These are phyloP conservation scores for Arrhamphus sclerolepis DNA, from an alignment of 2,797 vertebrate genomes.

Conservation along the genomic window DNA sequence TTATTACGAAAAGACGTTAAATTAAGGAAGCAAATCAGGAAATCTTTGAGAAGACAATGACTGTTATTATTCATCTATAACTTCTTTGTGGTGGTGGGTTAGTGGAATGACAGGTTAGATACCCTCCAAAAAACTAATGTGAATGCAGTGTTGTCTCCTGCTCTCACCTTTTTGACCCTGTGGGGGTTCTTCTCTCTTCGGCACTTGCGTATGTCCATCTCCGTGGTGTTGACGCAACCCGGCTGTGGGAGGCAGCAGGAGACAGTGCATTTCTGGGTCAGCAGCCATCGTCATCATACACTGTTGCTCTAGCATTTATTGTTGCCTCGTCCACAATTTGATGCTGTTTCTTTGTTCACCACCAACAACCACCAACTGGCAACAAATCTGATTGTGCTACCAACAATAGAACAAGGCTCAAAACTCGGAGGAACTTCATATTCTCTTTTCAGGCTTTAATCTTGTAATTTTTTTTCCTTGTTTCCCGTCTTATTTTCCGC, in stretches of 20 bases:
- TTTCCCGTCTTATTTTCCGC: constrained; percentile 7
- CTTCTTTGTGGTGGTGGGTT: too few species aligned
- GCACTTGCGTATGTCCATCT: constrained; percentile 98
- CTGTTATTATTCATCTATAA: too few species aligned
- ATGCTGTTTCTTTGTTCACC: constrained; percentile 32
- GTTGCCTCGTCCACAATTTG: constrained; percentile 35
- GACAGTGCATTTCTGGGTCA: constrained; percentile 50
- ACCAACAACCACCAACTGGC: too few species aligned
- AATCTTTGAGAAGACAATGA: too few species aligned
- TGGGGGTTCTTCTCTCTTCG: constrained; percentile 95
- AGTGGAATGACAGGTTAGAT: too few species aligned
- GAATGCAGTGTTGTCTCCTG: not conserved
- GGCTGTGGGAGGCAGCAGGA: constrained; percentile 82
- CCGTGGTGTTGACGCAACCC: constrained; percentile 96
- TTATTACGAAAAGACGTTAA: too few species aligned
- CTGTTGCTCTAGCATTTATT: constrained; percentile 33
- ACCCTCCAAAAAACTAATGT: not conserved
- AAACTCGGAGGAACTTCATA: not conserved
- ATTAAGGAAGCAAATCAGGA: too few species aligned
- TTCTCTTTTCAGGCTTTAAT: too few species aligned
- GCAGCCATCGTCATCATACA: constrained; percentile 31
- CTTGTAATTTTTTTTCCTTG: not conserved
- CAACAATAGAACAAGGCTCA: not conserved
- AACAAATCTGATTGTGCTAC: constrained; percentile 38
- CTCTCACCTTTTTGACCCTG: constrained; percentile 92